Conservation (phyloP, 1,140 invertebrate genomes). For the Eurosta solidaginis region DNA sequence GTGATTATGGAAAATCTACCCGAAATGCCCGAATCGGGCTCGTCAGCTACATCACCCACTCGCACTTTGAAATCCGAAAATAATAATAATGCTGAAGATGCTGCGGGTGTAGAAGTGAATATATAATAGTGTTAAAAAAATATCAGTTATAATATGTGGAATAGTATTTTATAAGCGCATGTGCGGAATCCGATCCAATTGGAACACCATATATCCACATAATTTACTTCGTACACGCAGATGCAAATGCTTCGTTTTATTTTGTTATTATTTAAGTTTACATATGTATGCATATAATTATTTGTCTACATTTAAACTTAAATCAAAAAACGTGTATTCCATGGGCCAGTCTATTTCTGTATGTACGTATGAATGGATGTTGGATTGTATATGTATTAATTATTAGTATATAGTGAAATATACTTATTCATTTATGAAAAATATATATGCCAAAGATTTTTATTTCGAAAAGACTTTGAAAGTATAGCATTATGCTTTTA, state of each 20-base stretch:
- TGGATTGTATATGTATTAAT: too few species aligned
- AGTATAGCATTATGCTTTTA: too few species aligned
- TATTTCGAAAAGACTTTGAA: too few species aligned
- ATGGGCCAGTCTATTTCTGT: background rate
- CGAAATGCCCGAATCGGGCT: conserved; percentile 31
- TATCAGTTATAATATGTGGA: too few species aligned
- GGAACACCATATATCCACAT: too few species aligned
- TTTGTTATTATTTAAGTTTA: background rate
- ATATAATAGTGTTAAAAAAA: too few species aligned
- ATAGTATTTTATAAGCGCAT: too few species aligned
- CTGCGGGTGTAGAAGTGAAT: too few species aligned
- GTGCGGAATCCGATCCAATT: too few species aligned
- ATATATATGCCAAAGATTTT: background rate
- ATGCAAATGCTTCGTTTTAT: background rate
- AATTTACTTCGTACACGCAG: too few species aligned
- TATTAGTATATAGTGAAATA: conserved; percentile 6
- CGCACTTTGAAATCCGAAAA: background rate
- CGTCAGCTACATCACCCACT: conserved; percentile 14
- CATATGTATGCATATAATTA: too few species aligned
- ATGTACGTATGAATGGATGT: too few species aligned
- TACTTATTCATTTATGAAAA: background rate
- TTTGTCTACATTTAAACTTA: background rate
- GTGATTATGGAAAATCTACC: conserved; percentile 35
- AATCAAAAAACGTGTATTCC: conserved; percentile 4
- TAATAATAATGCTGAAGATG: background rate